phyloP scores from a whole-genome alignment of 2,113 vertebrate species.

The Glaucomys volans region DNA sequence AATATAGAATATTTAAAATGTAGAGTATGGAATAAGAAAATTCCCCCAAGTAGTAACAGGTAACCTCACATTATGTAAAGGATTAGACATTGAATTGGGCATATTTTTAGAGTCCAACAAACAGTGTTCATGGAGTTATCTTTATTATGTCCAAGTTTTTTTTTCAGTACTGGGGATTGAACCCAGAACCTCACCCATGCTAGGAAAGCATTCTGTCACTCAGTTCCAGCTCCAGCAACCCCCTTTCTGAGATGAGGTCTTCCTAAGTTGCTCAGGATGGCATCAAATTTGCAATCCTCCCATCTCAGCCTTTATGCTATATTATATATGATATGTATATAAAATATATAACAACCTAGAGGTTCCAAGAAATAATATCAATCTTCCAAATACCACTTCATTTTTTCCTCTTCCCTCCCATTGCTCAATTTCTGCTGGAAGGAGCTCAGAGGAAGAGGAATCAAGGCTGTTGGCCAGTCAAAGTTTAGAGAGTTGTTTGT shows the following conservation, averaged over 20 bases:
- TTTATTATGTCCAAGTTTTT: not conserved
- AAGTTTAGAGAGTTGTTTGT: conserved; percentile 39
- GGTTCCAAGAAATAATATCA: not conserved
- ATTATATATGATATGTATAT: too few relatives aligned
- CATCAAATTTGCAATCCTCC: not conserved
- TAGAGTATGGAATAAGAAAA: conserved; percentile 5
- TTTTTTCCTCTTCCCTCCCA: not conserved
- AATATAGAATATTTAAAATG: conserved; percentile 18
- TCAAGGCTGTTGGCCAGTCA: not conserved
- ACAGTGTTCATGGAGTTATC: not conserved
- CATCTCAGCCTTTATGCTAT: not conserved
- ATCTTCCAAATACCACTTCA: not conserved
- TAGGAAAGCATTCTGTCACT: not conserved
- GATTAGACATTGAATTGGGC: not conserved
- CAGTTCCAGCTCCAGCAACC: not conserved
- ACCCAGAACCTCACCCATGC: not conserved
- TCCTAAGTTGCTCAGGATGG: not conserved
- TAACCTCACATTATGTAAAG: not conserved
- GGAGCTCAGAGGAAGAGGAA: not conserved
- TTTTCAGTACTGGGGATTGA: not conserved
- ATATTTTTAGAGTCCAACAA: not conserved
- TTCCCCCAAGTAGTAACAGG: not conserved
- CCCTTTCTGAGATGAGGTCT: not conserved
- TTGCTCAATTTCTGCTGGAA: conserved; percentile 31
- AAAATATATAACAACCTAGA: not conserved